Conservation (phyloP, 1,140 invertebrate genomes). For the Zaprionus kolodkinae region DNA sequence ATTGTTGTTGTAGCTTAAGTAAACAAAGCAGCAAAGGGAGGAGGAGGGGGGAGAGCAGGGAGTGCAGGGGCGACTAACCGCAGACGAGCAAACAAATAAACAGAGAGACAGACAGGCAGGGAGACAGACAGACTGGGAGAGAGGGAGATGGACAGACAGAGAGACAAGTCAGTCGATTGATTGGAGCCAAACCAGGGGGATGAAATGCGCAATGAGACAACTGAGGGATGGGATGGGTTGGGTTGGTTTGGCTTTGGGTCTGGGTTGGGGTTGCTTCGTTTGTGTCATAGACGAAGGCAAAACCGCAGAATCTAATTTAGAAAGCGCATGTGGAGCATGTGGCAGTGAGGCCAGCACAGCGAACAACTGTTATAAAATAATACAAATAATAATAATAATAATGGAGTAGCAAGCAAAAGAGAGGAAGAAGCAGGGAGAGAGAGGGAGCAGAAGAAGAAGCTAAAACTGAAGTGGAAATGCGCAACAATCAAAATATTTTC, state of each 20-base stretch:
- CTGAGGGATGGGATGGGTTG: too few relatives aligned
- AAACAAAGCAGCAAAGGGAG: constrained; percentile 21
- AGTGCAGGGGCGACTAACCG: constrained; percentile 29
- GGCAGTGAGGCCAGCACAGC: too few relatives aligned
- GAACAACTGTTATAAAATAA: constrained; percentile 56
- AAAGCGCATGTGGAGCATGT: constrained; percentile 62
- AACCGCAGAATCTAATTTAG: constrained; percentile 76
- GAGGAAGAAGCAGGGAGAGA: neutral
- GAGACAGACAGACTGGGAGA: constrained; percentile 43
- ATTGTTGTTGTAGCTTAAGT: constrained; percentile 20
- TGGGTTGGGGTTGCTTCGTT: neutral
- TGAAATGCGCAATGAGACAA: constrained; percentile 1
- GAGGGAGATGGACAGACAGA: constrained; percentile 26
- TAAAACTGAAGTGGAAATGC: constrained; percentile 40
- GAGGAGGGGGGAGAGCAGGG: neutral
- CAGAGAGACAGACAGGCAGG: constrained; percentile 38
- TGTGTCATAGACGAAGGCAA: constrained; percentile 20
- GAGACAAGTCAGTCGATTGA: constrained; percentile 15
- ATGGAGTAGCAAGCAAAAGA: too few relatives aligned
- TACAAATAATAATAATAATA: constrained; percentile 53
- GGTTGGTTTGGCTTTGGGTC: neutral
- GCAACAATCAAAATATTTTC: constrained; percentile 82
- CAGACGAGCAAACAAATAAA: constrained; percentile 63
- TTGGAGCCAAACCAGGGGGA: neutral
- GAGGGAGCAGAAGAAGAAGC: neutral